Base-by-base conservation (phyloP, 30 jellyfish, hydroid and myxozoan genomes). In the Rhopilema esculentum region DNA sequence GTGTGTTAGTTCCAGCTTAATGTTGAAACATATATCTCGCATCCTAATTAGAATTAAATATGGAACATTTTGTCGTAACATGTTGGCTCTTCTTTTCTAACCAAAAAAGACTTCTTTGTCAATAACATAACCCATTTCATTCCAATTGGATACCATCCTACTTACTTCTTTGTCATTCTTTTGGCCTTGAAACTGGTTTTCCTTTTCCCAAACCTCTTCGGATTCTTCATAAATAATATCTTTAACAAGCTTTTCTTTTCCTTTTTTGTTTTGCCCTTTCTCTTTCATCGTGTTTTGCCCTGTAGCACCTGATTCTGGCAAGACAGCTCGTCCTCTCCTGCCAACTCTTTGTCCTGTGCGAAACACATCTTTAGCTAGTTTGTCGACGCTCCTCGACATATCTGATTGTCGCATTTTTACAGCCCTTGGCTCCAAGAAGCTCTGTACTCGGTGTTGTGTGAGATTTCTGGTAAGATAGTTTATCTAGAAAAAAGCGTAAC, bases 261-360 rank as follows among this genome's bases (percentile, higher is more conserved):
- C 1, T 19, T 1, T 26, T 7, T 17, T 22, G 6, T 49, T 76
- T 18, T 62, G 26, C 22, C 24, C 31, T 23, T 26, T 51, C 0
- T 7, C 7, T 24, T 4, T 26, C 69, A 7, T 20, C 23, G 79
- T 15, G n/a, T 18, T 9, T 19, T 27, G 79, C 17, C 24, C 33
- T 0, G n/a, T 27, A 0, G 24, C 76, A 6, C 66, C 80, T 9
- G 52, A 48, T 9, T 49, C 85, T 82, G 72, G 67, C 19, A 15
- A 1, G 22, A 51, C 53, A 26, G 75, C 78, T 7, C 76, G 77
- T 7, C 85, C 69, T 30, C 91, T 68, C 53, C 67, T 26, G 50
- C 91, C 85, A 0, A 76, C 81, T 26, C 91, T 49, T 28, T 30
- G 40, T 23, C 91, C 91, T 4, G 76, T 52, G 12, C 66, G 72